Conservation (phyloP, 2,888 invertebrate genomes). For the Coronaproctus castanopsis region DNA sequence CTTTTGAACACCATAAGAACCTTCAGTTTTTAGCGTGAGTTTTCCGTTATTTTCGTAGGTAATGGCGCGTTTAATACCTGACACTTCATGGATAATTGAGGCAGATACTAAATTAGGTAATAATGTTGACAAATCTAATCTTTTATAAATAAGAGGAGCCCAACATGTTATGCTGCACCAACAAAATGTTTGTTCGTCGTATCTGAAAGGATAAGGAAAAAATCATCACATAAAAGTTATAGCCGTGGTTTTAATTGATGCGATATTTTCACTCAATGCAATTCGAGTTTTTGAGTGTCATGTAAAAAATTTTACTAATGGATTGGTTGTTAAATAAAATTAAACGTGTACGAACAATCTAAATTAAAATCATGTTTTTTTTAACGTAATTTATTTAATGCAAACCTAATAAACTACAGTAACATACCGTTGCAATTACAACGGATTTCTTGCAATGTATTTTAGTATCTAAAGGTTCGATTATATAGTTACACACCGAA, state of each 20-base stretch:
- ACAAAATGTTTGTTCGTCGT: constrained; percentile 48
- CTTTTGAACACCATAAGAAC: constrained; percentile 44
- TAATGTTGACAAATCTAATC: constrained; percentile 54
- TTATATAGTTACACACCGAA: no score
- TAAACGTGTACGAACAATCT: no score
- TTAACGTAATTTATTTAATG: no score
- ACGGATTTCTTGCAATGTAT: no score
- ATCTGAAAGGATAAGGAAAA: constrained; percentile 43
- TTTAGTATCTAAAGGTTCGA: no score
- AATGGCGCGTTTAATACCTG: constrained; percentile 64
- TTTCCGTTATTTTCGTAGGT: constrained; percentile 43
- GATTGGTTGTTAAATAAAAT: no score
- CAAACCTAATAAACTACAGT: no score
- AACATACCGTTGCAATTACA: no score
- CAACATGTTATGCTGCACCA: constrained; percentile 72
- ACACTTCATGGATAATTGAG: constrained; percentile 57
- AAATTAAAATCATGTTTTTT: no score
- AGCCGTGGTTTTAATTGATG: constrained; percentile 11
- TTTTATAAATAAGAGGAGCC: constrained; percentile 38
- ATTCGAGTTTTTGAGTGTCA: no score
- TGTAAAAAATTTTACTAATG: no score
- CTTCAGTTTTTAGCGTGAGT: constrained; percentile 67
- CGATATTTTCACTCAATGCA: no score
- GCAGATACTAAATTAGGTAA: constrained; percentile 46
- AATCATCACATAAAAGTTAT: constrained; percentile 22